phyloP scores from a whole-genome alignment of 2,888 invertebrate species.

The Gasteruption jaculator region DNA sequence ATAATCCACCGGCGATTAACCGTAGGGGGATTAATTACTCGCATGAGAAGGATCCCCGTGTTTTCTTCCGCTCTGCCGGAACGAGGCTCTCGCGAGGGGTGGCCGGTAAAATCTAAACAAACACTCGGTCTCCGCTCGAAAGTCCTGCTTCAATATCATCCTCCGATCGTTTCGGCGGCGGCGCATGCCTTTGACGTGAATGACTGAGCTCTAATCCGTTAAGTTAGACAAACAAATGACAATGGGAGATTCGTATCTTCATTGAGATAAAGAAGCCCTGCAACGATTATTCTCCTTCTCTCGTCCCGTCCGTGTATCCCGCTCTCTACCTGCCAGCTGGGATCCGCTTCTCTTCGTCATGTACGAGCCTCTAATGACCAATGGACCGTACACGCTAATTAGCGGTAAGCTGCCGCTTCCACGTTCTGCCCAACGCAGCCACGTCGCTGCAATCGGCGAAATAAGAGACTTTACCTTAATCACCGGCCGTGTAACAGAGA shows the following conservation, averaged over 20 bases:
- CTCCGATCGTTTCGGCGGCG: conserved; percentile 34
- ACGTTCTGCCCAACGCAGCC: no score
- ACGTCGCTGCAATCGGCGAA: no score
- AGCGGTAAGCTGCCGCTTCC: conserved; percentile 38
- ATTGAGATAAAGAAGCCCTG: no score
- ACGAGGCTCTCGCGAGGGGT: conserved; percentile 33
- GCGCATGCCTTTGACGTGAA: conserved; percentile 49
- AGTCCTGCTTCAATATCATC: no score
- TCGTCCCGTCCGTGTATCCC: no score
- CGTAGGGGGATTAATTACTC: conserved; percentile 32
- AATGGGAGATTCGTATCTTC: conserved; percentile 44
- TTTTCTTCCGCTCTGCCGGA: conserved; percentile 17
- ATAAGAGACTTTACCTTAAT: no score
- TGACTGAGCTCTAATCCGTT: conserved; percentile 41
- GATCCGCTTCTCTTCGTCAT: no score
- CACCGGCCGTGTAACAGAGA: no score
- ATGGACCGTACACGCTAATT: conserved; percentile 46
- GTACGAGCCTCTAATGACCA: conserved; percentile 42
- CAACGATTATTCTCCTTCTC: no score
- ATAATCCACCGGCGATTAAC: no score
- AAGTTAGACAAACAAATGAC: conserved; percentile 51
- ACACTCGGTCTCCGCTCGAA: conserved; percentile 29
- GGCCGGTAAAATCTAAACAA: conserved; percentile 26
- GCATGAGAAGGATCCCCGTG: conserved; percentile 12
- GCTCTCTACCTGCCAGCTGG: no score